Conservation (phyloP, 1,140 invertebrate genomes). For the Radopholus similis region DNA sequence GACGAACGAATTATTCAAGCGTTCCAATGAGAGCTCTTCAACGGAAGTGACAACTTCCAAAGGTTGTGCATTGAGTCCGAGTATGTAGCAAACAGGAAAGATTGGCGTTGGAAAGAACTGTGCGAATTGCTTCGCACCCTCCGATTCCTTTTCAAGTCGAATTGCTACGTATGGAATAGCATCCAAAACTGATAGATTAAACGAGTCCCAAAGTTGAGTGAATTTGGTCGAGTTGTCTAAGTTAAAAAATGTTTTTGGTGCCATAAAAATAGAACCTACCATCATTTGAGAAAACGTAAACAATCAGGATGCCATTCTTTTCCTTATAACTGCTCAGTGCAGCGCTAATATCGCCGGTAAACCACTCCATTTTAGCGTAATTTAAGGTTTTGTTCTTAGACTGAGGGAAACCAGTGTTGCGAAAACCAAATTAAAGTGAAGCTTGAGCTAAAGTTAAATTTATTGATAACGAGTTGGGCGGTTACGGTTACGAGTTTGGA, state of each 20-base stretch:
- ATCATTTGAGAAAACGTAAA: slow-evolving; percentile 17
- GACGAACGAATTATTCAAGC: slow-evolving; percentile 1
- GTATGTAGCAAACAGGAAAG: slow-evolving; percentile 30
- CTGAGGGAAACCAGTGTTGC: too few relatives aligned
- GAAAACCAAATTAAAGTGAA: too few relatives aligned
- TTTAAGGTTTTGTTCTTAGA: too few relatives aligned
- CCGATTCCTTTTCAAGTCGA: slow-evolving; percentile 22
- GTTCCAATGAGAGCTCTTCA: slow-evolving; percentile 18
- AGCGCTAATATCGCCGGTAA: slow-evolving; percentile 21
- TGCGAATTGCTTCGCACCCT: slow-evolving; percentile 33
- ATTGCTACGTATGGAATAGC: slow-evolving; percentile 21
- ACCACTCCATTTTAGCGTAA: slow-evolving; percentile 19
- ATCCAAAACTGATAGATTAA: slow-evolving; percentile 16
- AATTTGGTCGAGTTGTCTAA: slow-evolving; percentile 21
- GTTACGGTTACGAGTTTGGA: too few relatives aligned
- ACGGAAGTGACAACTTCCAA: slow-evolving; percentile 30
- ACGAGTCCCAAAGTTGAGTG: slow-evolving; percentile 8
- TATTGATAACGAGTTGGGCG: too few relatives aligned
- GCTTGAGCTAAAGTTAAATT: too few relatives aligned
- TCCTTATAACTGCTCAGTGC: slow-evolving; percentile 27
- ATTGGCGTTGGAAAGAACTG: slow-evolving; percentile 32
- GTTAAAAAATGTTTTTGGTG: slow-evolving; percentile 16
- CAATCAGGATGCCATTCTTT: slow-evolving; percentile 30
- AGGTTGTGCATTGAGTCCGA: slow-evolving; percentile 33
- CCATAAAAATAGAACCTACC: slow-evolving; percentile 12